Base-by-base conservation (phyloP, 2,888 invertebrate genomes). In the Cataglyphis cursor region DNA sequence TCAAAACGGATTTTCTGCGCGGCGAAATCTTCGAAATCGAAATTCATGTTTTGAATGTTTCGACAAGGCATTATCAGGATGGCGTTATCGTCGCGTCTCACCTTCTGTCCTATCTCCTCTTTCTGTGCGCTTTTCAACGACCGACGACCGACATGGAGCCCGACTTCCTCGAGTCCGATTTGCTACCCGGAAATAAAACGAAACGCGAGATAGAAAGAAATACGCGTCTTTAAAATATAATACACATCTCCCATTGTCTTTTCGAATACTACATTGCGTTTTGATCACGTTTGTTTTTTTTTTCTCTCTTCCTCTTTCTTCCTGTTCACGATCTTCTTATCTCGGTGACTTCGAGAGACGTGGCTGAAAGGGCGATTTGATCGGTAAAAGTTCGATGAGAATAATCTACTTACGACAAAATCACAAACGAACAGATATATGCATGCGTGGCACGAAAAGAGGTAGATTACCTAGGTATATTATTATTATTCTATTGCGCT, bases 361-460 rank as follows among this genome's bases (percentile, higher is more conserved):
- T 76, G 80, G 73, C 70, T 80, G 75, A 83, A 82, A 86, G 87
- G 87, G 86, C 81, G 83, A 87, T 82, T 87, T 87, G 83, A 83
- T 86, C 84, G 89, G 80, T 64, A 65, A 72, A 75, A 74, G 28
- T 35, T 51, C 72, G 70, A 59, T 54, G 65, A 75, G 73, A 81
- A 85, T 72, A 59, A 76, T 75, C 4, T 28, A 66, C n/a, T 44
- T 68, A 24, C 54, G 31, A 72, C 57, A 73, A 85, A 82, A 85
- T 87, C 84, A 85, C 83, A 75, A 70, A 85, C 85, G 66, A 82
- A 87, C 83, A 85, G 82, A 82, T 83, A 91, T 73, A 91, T 91
- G 90, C 90, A 92, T 92, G 93, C 89, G 91, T 92, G 91, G 92
- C 93, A 92, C 93, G 92, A 90, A 90, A 89, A 90, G 91, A 91